These are phyloP conservation scores for Poeciliopsis occidentalis DNA, from an alignment of 2,113 vertebrate species.

Conservation along the genomic window DNA sequence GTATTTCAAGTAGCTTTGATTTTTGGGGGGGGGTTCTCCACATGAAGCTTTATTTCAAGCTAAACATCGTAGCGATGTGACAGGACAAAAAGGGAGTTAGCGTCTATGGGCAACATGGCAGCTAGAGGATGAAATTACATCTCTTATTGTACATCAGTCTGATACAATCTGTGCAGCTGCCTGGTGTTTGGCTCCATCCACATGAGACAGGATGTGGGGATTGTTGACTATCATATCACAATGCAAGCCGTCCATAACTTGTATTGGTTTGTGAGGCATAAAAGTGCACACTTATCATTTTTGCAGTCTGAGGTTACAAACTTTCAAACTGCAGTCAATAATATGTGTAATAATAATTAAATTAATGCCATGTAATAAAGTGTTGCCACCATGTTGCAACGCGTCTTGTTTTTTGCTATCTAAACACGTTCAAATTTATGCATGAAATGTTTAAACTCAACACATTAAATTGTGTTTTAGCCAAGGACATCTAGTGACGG, in stretches of 20 bases:
- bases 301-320: background rate
- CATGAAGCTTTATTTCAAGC: background rate
- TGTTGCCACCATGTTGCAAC: slow-evolving; percentile 20
- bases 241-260: background rate
- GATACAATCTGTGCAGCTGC: background rate
- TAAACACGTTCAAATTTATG: slow-evolving; percentile 2
- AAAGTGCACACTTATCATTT: background rate
- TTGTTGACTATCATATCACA: background rate
- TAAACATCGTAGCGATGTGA: background rate
- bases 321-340: background rate
- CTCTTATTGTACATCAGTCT: background rate
- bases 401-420: background rate
- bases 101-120: background rate
- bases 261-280: background rate
- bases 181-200: background rate
- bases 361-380: background rate
- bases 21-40: background rate
- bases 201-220: background rate
- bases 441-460: slow-evolving; percentile 22
- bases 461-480: slow-evolving; percentile 16
- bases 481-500: slow-evolving; percentile 1
- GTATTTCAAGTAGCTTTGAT: background rate
- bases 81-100: background rate
- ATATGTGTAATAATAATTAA: background rate
- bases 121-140: too few relatives aligned